Evolutionary conservation across 2,888 invertebrate species (phyloP).

Genomic region (Pelosia muscerda): DNA sequence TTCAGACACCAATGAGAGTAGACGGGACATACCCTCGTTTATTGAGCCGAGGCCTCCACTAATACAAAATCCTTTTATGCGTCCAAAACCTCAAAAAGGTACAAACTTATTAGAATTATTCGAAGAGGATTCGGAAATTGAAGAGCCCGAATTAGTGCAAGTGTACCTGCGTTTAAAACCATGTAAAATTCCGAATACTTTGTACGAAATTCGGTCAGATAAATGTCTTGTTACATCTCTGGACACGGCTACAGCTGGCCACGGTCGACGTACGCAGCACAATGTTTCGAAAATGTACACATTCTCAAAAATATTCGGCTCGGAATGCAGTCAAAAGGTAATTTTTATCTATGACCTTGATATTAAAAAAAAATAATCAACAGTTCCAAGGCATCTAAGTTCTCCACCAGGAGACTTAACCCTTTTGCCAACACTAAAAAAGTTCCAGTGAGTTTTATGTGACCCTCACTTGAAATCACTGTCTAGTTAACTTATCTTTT

Average conservation of each 20-base stretch:
- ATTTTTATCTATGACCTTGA: conserved; percentile 43
- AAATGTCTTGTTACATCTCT: conserved; percentile 74
- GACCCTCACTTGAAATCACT: too few species aligned
- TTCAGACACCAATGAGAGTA: conserved; percentile 67
- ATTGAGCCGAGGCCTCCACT: conserved; percentile 80
- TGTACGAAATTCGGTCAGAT: conserved; percentile 76
- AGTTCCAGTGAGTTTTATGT: too few species aligned
- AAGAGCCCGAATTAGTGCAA: conserved; percentile 79
- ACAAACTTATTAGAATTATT: conserved; percentile 77
- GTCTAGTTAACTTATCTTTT: too few species aligned
- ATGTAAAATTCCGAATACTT: conserved; percentile 63
- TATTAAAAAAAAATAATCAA: neutral
- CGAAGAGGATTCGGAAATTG: conserved; percentile 73
- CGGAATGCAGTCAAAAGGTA: conserved; percentile 72
- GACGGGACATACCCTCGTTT: conserved; percentile 80
- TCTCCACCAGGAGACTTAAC: too few species aligned
- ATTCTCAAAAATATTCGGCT: conserved; percentile 78
- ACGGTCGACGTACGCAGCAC: conserved; percentile 76
- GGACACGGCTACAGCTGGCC: conserved; percentile 77
- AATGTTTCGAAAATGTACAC: conserved; percentile 82
- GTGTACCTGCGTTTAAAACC: conserved; percentile 86
- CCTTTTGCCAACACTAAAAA: too few species aligned
- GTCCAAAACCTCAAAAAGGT: conserved; percentile 77
- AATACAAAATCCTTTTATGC: conserved; percentile 79
- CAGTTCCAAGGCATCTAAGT: too few species aligned